A percentile compares a stretch with the other conserved stretches of the same genome.
phyloP scores from a whole-genome alignment of 2,888 invertebrate genomes.

The Lasioglossum zephyrum region DNA sequence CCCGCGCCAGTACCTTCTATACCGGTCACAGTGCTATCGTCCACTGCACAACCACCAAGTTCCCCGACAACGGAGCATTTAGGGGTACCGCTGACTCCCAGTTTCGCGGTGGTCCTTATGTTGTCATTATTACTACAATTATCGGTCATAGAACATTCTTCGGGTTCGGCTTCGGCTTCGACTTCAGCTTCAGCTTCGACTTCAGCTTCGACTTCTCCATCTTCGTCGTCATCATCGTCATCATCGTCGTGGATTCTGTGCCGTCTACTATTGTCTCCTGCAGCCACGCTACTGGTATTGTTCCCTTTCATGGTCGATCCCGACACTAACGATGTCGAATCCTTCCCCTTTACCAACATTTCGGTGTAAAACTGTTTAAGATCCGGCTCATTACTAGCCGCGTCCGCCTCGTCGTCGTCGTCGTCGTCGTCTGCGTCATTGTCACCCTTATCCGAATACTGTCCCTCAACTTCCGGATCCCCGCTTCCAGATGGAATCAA shows the following conservation, averaged over 20 bases:
- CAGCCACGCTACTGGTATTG: constrained; percentile 26
- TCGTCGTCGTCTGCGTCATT: constrained; percentile 81
- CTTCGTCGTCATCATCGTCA: constrained; percentile 72
- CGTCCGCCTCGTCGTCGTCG: constrained; percentile 80
- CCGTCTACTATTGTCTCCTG: constrained; percentile 51
- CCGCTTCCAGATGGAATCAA: constrained; percentile 73
- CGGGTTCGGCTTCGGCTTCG: constrained; percentile 45
- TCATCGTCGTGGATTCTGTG: constrained; percentile 71
- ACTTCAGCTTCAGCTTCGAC: not conserved
- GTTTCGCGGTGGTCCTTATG: constrained; percentile 39
- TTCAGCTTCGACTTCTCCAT: not conserved
- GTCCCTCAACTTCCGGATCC: constrained; percentile 79
- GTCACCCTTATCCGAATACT: constrained; percentile 76
- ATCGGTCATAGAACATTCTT: constrained; percentile 64
- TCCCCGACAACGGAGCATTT: constrained; percentile 50
- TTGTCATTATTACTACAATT: constrained; percentile 56
- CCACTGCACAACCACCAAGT: constrained; percentile 37
- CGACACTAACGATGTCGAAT: constrained; percentile 58
- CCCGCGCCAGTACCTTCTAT: constrained; percentile 52
- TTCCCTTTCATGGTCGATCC: constrained; percentile 57
- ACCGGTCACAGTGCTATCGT: constrained; percentile 45
- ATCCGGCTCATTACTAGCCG: constrained; percentile 76
- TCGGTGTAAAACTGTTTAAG: constrained; percentile 83
- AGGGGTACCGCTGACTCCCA: constrained; percentile 28
- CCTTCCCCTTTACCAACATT: constrained; percentile 79